A percentile compares a stretch with the other conserved stretches of the same genome.
These are phyloP conservation scores for Hemistola chrysoprasaria DNA, from an alignment of 2,888 invertebrate species.

Conservation along the genomic window DNA sequence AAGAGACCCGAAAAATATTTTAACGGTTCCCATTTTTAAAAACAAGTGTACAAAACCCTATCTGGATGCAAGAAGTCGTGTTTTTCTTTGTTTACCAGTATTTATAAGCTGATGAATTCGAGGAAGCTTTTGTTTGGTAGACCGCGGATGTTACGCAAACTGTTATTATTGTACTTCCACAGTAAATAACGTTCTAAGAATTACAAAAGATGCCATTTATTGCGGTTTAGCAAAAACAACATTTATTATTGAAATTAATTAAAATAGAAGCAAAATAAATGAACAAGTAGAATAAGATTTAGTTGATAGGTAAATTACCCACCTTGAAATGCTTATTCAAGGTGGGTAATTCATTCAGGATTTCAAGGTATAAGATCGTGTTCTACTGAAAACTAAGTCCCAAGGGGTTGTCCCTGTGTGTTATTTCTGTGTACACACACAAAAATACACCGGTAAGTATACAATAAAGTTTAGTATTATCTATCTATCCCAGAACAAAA, in stretches of 20 bases:
- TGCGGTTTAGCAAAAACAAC: conserved; percentile 53
- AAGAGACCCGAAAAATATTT: conserved; percentile 30
- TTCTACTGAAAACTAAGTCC: no score
- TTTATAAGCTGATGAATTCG: conserved; percentile 61
- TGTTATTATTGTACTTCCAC: conserved; percentile 31
- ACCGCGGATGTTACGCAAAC: conserved; percentile 47
- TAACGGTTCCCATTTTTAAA: conserved; percentile 40
- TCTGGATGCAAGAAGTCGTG: conserved; percentile 43
- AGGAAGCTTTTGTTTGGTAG: conserved; percentile 28
- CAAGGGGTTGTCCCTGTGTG: no score
- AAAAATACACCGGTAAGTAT: no score
- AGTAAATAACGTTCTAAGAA: conserved; percentile 26
- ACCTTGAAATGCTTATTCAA: no score
- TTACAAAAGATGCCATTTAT: conserved; percentile 35
- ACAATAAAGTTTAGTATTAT: no score
- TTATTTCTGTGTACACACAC: no score
- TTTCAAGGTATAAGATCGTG: no score
- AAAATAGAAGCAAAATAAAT: conserved; percentile 7
- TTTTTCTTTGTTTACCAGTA: conserved; percentile 39
- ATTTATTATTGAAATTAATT: conserved; percentile 16
- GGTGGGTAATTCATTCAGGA: no score
- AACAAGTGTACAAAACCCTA: conserved; percentile 1
- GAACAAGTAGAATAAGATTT: no score
- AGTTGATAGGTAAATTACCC: no score
- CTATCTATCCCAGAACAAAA: no score